phyloP scores from a whole-genome alignment of 23 tunicate genomes.

The Trididemnum miniatum region DNA sequence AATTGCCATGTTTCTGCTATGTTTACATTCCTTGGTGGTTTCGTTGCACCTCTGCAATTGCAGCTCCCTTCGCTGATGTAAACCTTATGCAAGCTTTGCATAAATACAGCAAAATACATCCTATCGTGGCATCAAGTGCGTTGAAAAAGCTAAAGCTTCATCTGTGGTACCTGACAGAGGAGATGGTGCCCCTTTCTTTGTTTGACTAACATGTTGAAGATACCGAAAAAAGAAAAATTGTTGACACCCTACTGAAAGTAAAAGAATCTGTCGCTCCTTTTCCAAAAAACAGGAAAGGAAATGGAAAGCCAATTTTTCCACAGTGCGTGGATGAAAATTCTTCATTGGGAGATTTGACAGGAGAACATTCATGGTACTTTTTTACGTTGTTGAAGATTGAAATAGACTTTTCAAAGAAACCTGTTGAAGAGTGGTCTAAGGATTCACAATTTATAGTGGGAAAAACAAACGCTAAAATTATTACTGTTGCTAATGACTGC shows the following conservation, averaged over 20 bases:
- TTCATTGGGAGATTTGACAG: constrained; percentile 2
- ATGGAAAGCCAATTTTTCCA: constrained; percentile 23
- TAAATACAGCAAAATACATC: background rate
- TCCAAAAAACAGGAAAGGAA: background rate
- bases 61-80: background rate
- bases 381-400: background rate
- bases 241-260: background rate
- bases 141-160: background rate
- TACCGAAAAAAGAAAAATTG: background rate
- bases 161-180: constrained; percentile 8
- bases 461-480: background rate
- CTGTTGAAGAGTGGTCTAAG: constrained; percentile 2
- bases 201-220: background rate
- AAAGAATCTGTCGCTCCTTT: background rate
- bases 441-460: background rate
- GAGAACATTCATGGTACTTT: constrained; percentile 13
- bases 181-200: constrained; percentile 13
- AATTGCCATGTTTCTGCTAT: constrained; percentile 12
- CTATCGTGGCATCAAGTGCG: background rate
- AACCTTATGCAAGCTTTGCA: background rate
- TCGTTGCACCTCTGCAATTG: background rate
- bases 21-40: constrained; percentile 11
- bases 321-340: background rate
- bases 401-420: background rate
- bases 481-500: background rate